These are phyloP conservation scores for Brenthis ino DNA, from an alignment of 2,888 invertebrate genomes.

Conservation along the genomic window DNA sequence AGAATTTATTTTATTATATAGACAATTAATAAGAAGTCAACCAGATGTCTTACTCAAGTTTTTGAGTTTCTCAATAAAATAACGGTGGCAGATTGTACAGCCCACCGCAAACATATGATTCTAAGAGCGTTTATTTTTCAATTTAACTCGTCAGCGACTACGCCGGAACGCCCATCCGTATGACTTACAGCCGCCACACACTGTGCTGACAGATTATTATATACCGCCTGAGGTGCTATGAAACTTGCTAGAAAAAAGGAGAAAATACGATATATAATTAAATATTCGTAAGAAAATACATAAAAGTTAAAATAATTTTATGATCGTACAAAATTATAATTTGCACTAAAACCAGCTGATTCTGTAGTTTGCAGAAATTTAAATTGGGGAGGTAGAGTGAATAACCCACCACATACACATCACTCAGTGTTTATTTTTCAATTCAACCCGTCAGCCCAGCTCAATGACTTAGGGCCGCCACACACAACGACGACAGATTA, in stretches of 20 bases:
- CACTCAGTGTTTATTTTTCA: conserved; percentile 81
- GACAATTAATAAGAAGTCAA: no score
- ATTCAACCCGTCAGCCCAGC: conserved; percentile 72
- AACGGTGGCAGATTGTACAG: conserved; percentile 59
- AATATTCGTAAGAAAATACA: background rate
- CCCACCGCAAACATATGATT: conserved; percentile 65
- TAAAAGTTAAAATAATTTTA: background rate
- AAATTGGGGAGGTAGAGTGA: conserved; percentile 53
- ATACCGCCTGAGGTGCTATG: background rate
- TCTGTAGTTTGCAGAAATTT: conserved; percentile 32
- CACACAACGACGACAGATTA: conserved; percentile 78
- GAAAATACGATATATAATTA: background rate
- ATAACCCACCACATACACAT: conserved; percentile 65
- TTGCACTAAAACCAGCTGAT: conserved; percentile 9
- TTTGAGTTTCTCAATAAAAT: conserved; percentile 1
- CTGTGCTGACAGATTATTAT: conserved; percentile 7
- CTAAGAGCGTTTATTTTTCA: conserved; percentile 78
- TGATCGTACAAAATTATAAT: background rate
- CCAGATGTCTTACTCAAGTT: conserved; percentile 41
- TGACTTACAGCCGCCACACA: conserved; percentile 12
- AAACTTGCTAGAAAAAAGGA: background rate
- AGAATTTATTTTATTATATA: no score
- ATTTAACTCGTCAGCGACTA: conserved; percentile 71
- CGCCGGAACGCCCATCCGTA: conserved; percentile 18
- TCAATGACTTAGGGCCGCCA: conserved; percentile 77